A percentile compares a stretch with the other conserved stretches of the same genome.
phyloP scores from a whole-genome alignment of 2,888 invertebrate genomes.

The Leucophenga maculata region DNA sequence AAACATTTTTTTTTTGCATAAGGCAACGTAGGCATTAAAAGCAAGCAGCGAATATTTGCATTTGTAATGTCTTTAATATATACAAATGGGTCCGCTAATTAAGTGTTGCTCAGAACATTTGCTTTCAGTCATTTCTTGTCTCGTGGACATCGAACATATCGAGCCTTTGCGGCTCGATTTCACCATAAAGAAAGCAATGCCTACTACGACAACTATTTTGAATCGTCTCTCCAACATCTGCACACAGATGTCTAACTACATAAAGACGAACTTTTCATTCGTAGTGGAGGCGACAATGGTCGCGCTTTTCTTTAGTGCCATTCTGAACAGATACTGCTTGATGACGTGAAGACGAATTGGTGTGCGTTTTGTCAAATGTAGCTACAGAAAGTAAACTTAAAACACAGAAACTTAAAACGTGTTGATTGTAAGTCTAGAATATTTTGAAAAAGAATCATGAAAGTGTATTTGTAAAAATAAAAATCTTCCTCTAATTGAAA shows the following conservation, averaged over 20 bases:
- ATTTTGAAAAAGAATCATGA: slow-evolving; percentile 29
- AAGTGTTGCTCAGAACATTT: slow-evolving; percentile 28
- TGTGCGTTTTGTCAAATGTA: neutral
- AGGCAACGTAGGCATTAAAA: too few species aligned
- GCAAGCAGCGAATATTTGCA: neutral
- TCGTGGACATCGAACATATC: slow-evolving; percentile 42
- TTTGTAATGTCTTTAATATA: neutral
- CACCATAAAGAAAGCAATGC: neutral
- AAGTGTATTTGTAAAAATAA: neutral
- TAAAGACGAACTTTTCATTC: slow-evolving; percentile 64
- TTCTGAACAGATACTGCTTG: slow-evolving; percentile 58
- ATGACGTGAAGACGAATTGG: slow-evolving; percentile 23
- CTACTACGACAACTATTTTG: slow-evolving; percentile 53
- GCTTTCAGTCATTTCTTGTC: slow-evolving; percentile 20
- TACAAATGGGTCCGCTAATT: slow-evolving; percentile 10
- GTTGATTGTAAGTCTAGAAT: slow-evolving; percentile 7
- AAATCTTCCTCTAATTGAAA: slow-evolving; percentile 27
- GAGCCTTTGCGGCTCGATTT: neutral
- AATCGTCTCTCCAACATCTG: slow-evolving; percentile 50
- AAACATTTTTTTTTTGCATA: too few species aligned
- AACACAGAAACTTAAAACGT: neutral
- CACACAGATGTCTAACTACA: slow-evolving; percentile 56
- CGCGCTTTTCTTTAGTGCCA: slow-evolving; percentile 61
- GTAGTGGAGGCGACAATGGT: slow-evolving; percentile 64
- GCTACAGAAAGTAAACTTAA: too few species aligned